Conservation (phyloP, 2,797 vertebrate genomes). For the Acipenser transmontanus region DNA sequence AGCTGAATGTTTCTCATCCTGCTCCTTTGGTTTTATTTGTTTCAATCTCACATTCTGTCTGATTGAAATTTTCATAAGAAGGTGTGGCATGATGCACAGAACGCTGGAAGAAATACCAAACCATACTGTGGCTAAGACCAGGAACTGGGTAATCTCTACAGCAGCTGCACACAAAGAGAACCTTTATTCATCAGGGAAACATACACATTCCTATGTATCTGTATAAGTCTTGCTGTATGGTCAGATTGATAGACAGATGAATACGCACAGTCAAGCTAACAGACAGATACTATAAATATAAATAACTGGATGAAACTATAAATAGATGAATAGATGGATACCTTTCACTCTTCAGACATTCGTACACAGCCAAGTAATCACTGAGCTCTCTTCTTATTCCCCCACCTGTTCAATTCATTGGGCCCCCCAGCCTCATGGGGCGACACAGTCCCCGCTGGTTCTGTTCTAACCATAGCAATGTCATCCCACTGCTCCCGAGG, state of each 20-base stretch:
- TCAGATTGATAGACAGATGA: not conserved
- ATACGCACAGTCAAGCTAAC: constrained; percentile 3
- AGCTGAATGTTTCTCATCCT: not conserved
- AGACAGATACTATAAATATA: constrained; percentile 9
- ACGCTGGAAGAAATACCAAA: no score
- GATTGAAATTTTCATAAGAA: no score
- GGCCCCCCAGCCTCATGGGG: constrained; percentile 15
- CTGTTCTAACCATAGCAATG: constrained; percentile 56
- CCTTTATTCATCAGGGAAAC: not conserved
- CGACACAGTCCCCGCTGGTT: constrained; percentile 17
- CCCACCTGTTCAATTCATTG: constrained; percentile 18
- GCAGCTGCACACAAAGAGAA: not conserved
- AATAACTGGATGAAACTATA: constrained; percentile 19
- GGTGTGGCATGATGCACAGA: no score
- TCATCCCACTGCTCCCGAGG: constrained; percentile 45
- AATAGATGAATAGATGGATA: constrained; percentile 12
- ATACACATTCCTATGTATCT: not conserved
- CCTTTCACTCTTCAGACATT: constrained; percentile 13
- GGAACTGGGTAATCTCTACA: not conserved
- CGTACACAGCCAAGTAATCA: not conserved
- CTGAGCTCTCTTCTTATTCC: not conserved
- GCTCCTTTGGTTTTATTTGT: not conserved
- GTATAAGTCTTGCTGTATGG: not conserved
- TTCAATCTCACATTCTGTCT: no score
- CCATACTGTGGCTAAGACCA: no score